Evolutionary conservation across 2,113 vertebrate species (phyloP).

Genomic region (Hippocampus barbouri): DNA sequence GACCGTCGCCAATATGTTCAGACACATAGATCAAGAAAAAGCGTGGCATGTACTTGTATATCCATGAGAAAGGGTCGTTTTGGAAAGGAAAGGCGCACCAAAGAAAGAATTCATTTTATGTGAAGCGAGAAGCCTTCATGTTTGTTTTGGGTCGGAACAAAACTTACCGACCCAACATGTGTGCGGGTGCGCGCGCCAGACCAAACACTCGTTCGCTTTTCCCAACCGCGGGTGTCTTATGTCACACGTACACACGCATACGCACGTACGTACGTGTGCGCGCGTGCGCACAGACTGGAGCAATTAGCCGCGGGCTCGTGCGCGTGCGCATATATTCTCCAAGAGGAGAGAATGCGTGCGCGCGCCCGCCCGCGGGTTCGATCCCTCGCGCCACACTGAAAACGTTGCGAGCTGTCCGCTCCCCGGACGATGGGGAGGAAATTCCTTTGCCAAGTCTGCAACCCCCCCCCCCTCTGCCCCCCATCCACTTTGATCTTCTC

Average conservation of each 20-base stretch:
- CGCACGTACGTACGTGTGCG: not conserved
- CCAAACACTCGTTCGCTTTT: slow-evolving; percentile 48
- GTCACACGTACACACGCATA: not conserved
- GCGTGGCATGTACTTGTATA: no score
- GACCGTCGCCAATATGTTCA: no score
- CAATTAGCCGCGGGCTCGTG: slow-evolving; percentile 3
- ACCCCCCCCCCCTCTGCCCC: not conserved
- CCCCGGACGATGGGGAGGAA: not conserved
- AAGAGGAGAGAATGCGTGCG: slow-evolving; percentile 11
- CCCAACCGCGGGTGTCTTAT: slow-evolving; percentile 46
- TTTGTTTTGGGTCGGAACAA: slow-evolving; percentile 27
- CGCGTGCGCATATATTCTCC: slow-evolving; percentile 21
- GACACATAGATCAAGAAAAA: no score
- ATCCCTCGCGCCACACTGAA: not conserved
- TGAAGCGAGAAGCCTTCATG: slow-evolving; percentile 19
- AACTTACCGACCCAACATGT: not conserved
- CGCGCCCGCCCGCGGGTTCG: not conserved
- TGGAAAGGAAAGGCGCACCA: not conserved
- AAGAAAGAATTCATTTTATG: slow-evolving; percentile 12
- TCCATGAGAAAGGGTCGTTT: no score
- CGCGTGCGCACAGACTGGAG: not conserved
- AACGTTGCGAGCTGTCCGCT: not conserved
- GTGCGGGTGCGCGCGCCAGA: slow-evolving; percentile 16
- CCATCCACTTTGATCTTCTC: not conserved
- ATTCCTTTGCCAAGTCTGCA: not conserved